Base-by-base conservation (phyloP, 2,113 vertebrate genomes). In the Diphyllodes magnificus region DNA sequence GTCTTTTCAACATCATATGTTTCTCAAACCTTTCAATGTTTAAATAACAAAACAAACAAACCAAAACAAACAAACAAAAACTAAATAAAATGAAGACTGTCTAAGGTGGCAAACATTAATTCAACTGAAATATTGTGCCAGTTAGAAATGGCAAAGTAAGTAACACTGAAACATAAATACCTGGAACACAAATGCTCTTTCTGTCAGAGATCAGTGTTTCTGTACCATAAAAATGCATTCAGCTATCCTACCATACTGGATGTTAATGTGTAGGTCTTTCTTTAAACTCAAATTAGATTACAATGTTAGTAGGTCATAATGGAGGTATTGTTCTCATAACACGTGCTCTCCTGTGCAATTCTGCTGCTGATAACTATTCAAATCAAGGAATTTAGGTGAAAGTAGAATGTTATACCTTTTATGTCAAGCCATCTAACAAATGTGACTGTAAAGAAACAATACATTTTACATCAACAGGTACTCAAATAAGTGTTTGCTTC, bases 241-340 rank as follows among this genome's bases (percentile, higher is more conserved):
- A 73, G 39, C 37, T 80, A 56, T 78, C 39, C 39, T 59, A 49
- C 57, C 47, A 21, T 61, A 64, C 47, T 88, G 23, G 45, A 91
- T 82, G 57, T 75, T 92, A 87, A 22, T 21, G 82, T 50, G 44
- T 54, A 82, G 60, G 81, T 50, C 35, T 90, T 71, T 86, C 80
- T 89, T 90, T 30, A 51, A 95, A 83, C 53, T 86, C n/a, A 66
- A 78, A 93, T 42, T 90, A 92, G 90, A 93, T 96, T 94, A 96
- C 60, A 83, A 30, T 92, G 90, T 90, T 88, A 97, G 91, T 95
- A 88, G 90, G 92, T 93, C 86, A 94, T 53, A 95, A 94, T 86
- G 56, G 76, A 92, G 45, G 60, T 88, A 94, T 93, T 96, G 92
- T 97, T 95, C 85, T 81, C 64, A 61, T 39, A 81, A 70, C 40